A percentile compares a stretch with the other conserved stretches of the same genome.
Evolutionary conservation across 1,140 invertebrate species (phyloP).

Genomic region (Papilio helenus): DNA sequence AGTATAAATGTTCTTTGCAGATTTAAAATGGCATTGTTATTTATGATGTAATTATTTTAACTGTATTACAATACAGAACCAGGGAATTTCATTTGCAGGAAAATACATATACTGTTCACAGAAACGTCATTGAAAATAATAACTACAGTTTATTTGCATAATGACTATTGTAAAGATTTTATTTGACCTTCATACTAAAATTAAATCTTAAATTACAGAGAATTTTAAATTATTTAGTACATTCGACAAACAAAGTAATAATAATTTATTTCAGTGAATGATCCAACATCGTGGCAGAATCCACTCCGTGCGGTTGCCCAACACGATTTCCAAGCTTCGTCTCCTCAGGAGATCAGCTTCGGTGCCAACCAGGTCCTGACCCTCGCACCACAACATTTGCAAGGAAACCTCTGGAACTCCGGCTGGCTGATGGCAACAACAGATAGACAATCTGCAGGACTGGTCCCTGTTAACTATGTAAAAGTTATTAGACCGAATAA

Average conservation of each 20-base stretch:
- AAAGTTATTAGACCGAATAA: conserved; percentile 75
- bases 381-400: conserved; percentile 92
- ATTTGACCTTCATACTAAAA: too few relatives aligned
- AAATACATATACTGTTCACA: too few relatives aligned
- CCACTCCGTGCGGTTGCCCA: conserved; percentile 88
- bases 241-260: too few relatives aligned
- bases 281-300: conserved; percentile 87
- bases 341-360: conserved; percentile 90
- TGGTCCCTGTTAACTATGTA: conserved; percentile 93
- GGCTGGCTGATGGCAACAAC: conserved; percentile 90
- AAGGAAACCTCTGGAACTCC: conserved; percentile 85
- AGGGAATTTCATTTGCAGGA: too few relatives aligned
- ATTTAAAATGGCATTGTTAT: too few relatives aligned
- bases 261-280: conserved; percentile 80
- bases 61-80: too few relatives aligned
- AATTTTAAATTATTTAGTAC: too few relatives aligned
- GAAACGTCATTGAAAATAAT: too few relatives aligned
- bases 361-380: conserved; percentile 89
- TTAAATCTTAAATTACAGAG: too few relatives aligned
- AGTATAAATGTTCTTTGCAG: conserved; percentile 46
- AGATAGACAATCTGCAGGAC: conserved; percentile 87
- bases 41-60: too few relatives aligned
- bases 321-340: conserved; percentile 90
- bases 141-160: too few relatives aligned
- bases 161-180: too few relatives aligned